Conservation (phyloP, 2,797 vertebrate genomes). For the Myotis pilosus region DNA sequence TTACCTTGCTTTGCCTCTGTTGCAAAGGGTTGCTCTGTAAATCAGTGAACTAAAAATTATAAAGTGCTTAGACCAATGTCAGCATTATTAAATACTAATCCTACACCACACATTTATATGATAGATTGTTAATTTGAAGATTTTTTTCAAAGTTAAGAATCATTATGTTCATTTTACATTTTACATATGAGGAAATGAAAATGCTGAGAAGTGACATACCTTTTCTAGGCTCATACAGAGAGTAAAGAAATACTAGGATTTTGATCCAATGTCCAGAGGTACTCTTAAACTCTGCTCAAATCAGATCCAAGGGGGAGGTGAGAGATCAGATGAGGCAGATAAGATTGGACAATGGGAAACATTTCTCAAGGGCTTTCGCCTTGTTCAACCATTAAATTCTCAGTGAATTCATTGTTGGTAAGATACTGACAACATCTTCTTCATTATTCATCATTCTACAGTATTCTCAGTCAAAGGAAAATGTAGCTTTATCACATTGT, state of each 20-base stretch:
- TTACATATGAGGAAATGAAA: not conserved
- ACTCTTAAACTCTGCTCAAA: not conserved
- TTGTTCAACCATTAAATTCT: not conserved
- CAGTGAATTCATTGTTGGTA: not conserved
- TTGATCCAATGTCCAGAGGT: not conserved
- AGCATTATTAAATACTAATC: not conserved
- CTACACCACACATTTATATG: not conserved
- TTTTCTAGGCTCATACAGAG: not conserved
- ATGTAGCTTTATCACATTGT: not conserved
- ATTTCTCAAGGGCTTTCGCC: not conserved
- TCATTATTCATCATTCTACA: not conserved
- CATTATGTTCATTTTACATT: not conserved
- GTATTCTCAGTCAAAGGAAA: not conserved
- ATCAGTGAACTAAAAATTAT: not conserved
- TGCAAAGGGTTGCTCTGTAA: not conserved
- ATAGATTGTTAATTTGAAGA: not conserved
- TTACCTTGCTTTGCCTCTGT: not conserved
- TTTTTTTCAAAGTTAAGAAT: not conserved
- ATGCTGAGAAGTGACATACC: not conserved
- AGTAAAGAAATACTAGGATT: not conserved
- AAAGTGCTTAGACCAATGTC: not conserved
- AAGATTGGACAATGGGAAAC: rapidly evolving
- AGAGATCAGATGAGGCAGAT: rapidly evolving
- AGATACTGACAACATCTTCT: not conserved
- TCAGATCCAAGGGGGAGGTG: not conserved